Percentiles rank a stretch among this genome's conserved stretches.
phyloP scores from a whole-genome alignment of 2,113 vertebrate genomes.

The Nanorana parkeri region DNA sequence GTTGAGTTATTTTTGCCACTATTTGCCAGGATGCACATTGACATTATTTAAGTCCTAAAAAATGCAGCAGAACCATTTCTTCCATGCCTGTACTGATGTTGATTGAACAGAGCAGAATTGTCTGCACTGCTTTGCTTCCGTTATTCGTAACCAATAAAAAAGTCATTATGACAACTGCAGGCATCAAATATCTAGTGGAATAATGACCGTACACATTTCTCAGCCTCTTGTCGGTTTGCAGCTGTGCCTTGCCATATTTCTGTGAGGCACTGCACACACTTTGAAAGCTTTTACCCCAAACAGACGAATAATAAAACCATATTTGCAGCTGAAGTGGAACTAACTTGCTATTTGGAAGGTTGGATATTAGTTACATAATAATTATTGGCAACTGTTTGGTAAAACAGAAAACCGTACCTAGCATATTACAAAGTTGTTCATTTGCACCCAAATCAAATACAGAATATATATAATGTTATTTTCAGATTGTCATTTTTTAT shows the following conservation, averaged over 20 bases:
- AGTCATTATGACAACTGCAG: slow-evolving; percentile 17
- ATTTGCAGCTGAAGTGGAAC: too few species aligned
- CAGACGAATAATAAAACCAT: too few species aligned
- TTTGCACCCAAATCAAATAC: too few species aligned
- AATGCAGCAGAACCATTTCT: slow-evolving; percentile 17
- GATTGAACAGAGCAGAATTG: not conserved
- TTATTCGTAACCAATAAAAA: slow-evolving; percentile 9
- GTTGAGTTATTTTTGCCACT: not conserved
- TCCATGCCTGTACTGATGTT: slow-evolving; percentile 9
- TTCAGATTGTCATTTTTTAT: too few species aligned
- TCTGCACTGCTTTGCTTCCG: not conserved
- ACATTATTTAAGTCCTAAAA: slow-evolving; percentile 24
- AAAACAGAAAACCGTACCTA: too few species aligned
- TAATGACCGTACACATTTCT: slow-evolving; percentile 3
- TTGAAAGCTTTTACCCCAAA: not conserved
- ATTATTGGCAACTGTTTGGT: too few species aligned
- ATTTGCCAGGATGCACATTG: not conserved
- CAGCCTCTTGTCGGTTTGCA: not conserved
- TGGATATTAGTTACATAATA: too few species aligned
- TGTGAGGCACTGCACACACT: not conserved
- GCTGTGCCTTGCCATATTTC: not conserved
- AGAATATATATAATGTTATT: too few species aligned
- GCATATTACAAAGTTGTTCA: too few species aligned
- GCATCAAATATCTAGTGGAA: slow-evolving; percentile 3
- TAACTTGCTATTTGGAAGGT: too few species aligned